Evolutionary conservation across 2,797 vertebrate genomes (phyloP), one percentile per base, ranked within the genome.

Genomic region (Melopsittacus undulatus): DNA sequence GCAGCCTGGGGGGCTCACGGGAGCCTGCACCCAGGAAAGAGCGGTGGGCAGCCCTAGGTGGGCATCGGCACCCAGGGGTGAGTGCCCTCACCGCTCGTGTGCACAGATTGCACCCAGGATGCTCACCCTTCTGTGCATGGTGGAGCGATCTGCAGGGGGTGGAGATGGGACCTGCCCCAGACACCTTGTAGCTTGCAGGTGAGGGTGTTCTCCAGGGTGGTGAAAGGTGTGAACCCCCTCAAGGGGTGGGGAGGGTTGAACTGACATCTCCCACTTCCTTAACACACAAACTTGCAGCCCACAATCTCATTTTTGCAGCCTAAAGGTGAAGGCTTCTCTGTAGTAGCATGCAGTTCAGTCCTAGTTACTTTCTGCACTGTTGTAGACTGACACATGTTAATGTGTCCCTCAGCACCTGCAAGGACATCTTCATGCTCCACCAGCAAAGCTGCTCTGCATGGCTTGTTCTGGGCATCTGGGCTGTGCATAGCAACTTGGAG

Each of bases 341-440:
- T 0, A 23, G 57, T 7, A 36, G 45, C 0, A 0, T 1, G 0
- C 13, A 8, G 5, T 1, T 18, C 38, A 57, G 70, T n/a, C 54
- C 70, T 11, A 4, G 17, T 30, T 18, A 3, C 42, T 38, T 45
- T 32, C 40, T 38, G 46, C 26, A 2, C 40, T 8, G n/a, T 5
- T 48, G 49, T 38, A 20, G 38, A 42, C 4, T 69, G 48, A 36
- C 8, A 1, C 1, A 2, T 1, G 6, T 27, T 7, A 5, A 11
- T 1, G 36, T 13, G 38, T 62, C 81, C 69, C 43, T 36, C 62
- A 7, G 62, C 62, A 30, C 38, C 56, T n/a, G 24, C 56, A 23
- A 52, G 43, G 56, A 24, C 45, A 10, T 38, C 27, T 23, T n/a
- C 45, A 23, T 2, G 2, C 21, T 48, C 36, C 34, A 34, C 34